Conservation (phyloP, 2,888 invertebrate genomes). For the Dichetophora obliterata region DNA sequence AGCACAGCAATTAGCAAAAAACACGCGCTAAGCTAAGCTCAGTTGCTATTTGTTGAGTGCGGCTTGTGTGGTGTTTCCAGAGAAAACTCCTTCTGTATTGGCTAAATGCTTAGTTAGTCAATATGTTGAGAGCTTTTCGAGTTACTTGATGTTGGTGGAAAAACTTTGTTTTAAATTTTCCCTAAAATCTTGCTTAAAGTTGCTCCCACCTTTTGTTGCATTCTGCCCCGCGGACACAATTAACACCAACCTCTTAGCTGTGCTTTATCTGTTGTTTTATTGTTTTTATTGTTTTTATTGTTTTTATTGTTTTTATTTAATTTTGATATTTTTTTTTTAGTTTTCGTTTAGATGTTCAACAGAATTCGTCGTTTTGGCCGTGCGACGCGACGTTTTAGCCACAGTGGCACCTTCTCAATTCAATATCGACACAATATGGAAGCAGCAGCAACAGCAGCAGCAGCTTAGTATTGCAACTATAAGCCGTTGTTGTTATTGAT, state of each 20-base stretch:
- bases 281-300: too few species aligned
- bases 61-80: not conserved
- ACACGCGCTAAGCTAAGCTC: conserved; percentile 10
- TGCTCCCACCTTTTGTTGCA: not conserved
- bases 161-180: conserved; percentile 1
- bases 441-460: conserved; percentile 31
- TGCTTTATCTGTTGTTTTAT: not conserved
- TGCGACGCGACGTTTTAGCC: conserved; percentile 46
- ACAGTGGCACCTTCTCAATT: conserved; percentile 27
- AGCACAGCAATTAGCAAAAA: conserved; percentile 21
- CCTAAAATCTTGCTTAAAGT: not conserved
- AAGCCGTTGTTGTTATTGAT: not conserved
- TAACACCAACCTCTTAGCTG: not conserved
- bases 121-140: not conserved
- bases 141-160: conserved; percentile 1
- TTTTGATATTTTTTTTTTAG: not conserved
- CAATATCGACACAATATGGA: conserved; percentile 23
- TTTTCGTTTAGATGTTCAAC: not conserved
- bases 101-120: not conserved
- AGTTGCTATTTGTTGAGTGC: conserved; percentile 10
- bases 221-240: too few species aligned
- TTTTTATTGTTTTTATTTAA: too few species aligned
- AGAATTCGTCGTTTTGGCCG: conserved; percentile 10
- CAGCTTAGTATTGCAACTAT: too few species aligned
- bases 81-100: conserved; percentile 11